Evolutionary conservation across 1,140 invertebrate genomes (phyloP).

Genomic region (Euura saliciscinereae): DNA sequence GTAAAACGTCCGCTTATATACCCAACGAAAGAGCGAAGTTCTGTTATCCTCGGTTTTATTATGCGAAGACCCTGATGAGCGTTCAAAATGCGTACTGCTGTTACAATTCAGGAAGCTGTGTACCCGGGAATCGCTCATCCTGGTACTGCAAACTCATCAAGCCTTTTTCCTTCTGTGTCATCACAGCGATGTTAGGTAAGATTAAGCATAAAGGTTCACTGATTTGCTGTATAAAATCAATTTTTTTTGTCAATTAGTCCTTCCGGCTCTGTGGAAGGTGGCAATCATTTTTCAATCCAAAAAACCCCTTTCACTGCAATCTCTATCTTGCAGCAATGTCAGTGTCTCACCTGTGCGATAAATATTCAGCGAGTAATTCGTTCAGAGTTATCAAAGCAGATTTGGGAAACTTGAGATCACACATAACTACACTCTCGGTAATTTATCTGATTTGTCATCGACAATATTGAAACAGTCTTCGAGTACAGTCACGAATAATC

Average conservation of each 20-base stretch:
- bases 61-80: background rate
- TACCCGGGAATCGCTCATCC: constrained; percentile 20
- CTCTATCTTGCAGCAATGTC: constrained; percentile 43
- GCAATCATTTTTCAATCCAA: too few species aligned
- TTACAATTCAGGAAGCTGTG: constrained; percentile 35
- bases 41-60: background rate
- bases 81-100: constrained; percentile 28
- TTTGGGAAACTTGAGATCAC: constrained; percentile 39
- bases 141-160: constrained; percentile 42
- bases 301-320: background rate
- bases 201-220: background rate
- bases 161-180: constrained; percentile 42
- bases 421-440: constrained; percentile 49
- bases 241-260: too few species aligned
- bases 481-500: background rate
- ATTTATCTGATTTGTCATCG: constrained; percentile 5
- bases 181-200: constrained; percentile 48
- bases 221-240: too few species aligned
- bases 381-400: constrained; percentile 47
- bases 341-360: constrained; percentile 50
- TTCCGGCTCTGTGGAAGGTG: too few species aligned
- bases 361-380: constrained; percentile 45
- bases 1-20: too few species aligned
- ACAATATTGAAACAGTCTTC: background rate
- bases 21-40: too few species aligned